Evolutionary conservation across 1,140 invertebrate genomes (phyloP).

Genomic region (Himalopsyche phryganea): DNA sequence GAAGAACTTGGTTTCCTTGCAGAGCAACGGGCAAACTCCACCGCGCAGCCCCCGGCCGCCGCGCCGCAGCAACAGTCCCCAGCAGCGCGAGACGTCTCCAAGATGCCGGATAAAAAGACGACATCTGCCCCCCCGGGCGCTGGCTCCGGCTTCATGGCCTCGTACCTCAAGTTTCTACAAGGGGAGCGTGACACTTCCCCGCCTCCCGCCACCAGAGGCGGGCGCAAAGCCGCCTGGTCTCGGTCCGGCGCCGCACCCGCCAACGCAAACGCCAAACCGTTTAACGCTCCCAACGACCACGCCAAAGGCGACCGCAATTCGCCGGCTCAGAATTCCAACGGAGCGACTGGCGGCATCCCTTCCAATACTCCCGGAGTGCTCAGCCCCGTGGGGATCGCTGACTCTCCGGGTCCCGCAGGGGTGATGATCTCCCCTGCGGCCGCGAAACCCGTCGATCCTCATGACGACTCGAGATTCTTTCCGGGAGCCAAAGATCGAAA

Average conservation of each 20-base stretch:
- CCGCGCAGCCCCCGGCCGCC: conserved; percentile 44
- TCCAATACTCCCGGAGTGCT: conserved; percentile 36
- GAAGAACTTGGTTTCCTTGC: conserved; percentile 76
- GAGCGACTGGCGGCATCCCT: conserved; percentile 38
- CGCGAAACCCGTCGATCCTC: conserved; percentile 43
- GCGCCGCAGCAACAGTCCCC: conserved; percentile 51
- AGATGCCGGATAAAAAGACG: conserved; percentile 54
- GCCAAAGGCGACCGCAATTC: conserved; percentile 32
- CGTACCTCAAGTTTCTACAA: conserved; percentile 79
- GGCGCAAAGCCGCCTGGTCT: conserved; percentile 63
- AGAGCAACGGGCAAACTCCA: conserved; percentile 57
- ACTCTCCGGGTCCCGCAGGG: conserved; percentile 38
- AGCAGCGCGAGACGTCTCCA: conserved; percentile 43
- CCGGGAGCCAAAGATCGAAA: conserved; percentile 70
- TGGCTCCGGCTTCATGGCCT: conserved; percentile 77
- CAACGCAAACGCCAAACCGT: conserved; percentile 41
- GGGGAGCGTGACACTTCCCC: conserved; percentile 75
- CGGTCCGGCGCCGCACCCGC: conserved; percentile 48
- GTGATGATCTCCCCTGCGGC: conserved; percentile 42
- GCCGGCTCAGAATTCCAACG: conserved; percentile 43
- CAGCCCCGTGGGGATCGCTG: conserved; percentile 35
- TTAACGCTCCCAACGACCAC: conserved; percentile 42
- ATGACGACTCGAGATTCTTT: conserved; percentile 70
- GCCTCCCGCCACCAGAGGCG: conserved; percentile 62
- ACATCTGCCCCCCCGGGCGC: conserved; percentile 57